Evolutionary conservation across 2,888 invertebrate genomes (phyloP).

Genomic region (Patella caerulea): DNA sequence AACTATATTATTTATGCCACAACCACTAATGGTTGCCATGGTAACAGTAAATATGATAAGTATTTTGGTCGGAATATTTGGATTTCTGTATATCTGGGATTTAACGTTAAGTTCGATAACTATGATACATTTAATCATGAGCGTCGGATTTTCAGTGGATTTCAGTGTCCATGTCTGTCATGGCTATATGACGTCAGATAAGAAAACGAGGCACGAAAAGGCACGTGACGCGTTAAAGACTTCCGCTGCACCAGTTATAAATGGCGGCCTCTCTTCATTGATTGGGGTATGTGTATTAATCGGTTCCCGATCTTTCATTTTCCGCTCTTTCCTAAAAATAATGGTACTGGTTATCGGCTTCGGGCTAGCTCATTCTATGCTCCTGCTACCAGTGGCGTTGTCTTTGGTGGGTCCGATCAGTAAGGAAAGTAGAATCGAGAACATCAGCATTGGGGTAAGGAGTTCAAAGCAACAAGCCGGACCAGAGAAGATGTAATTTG

Average conservation of each 20-base stretch:
- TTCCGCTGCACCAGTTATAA: conserved; percentile 52
- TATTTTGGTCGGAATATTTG: conserved; percentile 59
- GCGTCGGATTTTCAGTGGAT: conserved; percentile 64
- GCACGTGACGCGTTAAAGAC: conserved; percentile 40
- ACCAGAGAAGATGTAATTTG: too few relatives aligned
- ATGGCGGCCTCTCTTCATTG: conserved; percentile 52
- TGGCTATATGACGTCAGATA: conserved; percentile 45
- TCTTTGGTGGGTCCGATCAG: conserved; percentile 40
- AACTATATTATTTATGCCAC: conserved; percentile 60
- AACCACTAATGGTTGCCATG: conserved; percentile 55
- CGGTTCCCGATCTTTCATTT: conserved; percentile 49
- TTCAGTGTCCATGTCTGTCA: conserved; percentile 57
- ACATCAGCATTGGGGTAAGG: too few relatives aligned
- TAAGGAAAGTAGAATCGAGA: neutral
- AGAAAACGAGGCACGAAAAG: conserved; percentile 29
- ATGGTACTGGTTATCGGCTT: conserved; percentile 51
- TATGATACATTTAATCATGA: conserved; percentile 64
- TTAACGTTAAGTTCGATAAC: conserved; percentile 60
- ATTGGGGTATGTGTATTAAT: conserved; percentile 48
- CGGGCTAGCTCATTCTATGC: conserved; percentile 47
- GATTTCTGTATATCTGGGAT: conserved; percentile 58
- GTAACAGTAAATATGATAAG: conserved; percentile 57
- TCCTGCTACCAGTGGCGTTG: conserved; percentile 50
- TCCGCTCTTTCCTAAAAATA: conserved; percentile 53
- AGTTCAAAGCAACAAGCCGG: too few relatives aligned